Evolutionary conservation across 2,797 vertebrate species (phyloP), one percentile per base, ranked within the genome.

Genomic region (Gymnoscopelus microlampas): DNA sequence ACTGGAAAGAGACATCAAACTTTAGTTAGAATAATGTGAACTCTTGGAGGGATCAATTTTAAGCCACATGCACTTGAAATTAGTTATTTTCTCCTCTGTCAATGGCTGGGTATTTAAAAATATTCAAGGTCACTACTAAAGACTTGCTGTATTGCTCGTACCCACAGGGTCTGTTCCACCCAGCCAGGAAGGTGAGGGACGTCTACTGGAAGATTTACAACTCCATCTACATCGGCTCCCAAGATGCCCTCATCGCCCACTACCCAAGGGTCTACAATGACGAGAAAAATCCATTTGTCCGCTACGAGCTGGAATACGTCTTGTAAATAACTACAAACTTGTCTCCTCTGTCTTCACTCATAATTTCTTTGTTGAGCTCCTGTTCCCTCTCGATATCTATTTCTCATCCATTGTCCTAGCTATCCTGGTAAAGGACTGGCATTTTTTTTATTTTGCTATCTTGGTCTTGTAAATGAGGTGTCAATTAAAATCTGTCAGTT

Each of bases 131-230:
- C n/a, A 44, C 8, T 24, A 19, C 15, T 32, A 65, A n/a, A n/a
- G 0, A 32, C 1, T 1, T 5, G 1, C 5, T 49, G 1, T 44
- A 0, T 19, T 44, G 1, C n/a, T 19, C 19, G 3, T 56, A 0
- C 74, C 48, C 70, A 4, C 80, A 99, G 98, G 98, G 98, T 76
- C 91, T 99, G 85, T 99, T 99, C 89, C 98, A 99, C 74, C 98
- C 98, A 23, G 98, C 98, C 81, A 92, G 98, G 71, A 99, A 99
- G 90, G 98, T 99, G 78, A 93, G 98, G 81, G 98, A 99, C 2
- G 98, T 99, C 12, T 99, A 99, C 84, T 99, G 98, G 98, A 99
- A 99, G 94, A 99, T 99, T 54, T 99, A 99, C 88, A 99, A 99
- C 85, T 98, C 97, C 10, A 99, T 99, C 88, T 99, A 99, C 90